Evolutionary conservation across 2,797 vertebrate species (phyloP).

Genomic region (Australoheros facetus): DNA sequence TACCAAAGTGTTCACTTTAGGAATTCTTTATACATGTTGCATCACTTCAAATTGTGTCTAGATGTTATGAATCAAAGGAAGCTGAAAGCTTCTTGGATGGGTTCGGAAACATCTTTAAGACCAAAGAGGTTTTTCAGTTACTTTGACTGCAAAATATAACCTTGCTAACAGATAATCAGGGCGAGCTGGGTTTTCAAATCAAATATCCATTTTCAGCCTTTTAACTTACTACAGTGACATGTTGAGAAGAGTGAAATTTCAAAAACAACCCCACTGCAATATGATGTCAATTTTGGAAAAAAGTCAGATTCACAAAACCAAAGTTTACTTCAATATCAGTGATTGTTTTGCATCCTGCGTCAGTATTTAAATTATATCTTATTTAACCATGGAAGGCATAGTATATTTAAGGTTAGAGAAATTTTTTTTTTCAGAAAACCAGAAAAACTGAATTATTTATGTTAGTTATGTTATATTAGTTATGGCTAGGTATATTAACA

Average conservation of each 20-base stretch:
- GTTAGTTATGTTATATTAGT: neutral
- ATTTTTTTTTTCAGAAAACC: neutral
- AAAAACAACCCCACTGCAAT: neutral
- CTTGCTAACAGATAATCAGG: neutral
- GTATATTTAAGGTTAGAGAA: neutral
- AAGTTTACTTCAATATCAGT: neutral
- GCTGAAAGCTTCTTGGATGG: slow-evolving; percentile 4
- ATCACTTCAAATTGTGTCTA: slow-evolving; percentile 42
- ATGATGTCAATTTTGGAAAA: neutral
- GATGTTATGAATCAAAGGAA: slow-evolving; percentile 39
- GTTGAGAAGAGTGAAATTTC: neutral
- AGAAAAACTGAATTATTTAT: neutral
- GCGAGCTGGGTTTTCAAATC: neutral
- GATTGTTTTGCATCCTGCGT: neutral
- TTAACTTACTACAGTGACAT: neutral
- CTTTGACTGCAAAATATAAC: slow-evolving; percentile 5
- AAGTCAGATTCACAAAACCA: neutral
- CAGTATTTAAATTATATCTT: neutral
- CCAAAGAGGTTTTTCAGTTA: slow-evolving; percentile 17
- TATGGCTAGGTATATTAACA: fast-evolving
- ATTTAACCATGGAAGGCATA: neutral
- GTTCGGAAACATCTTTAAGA: neutral
- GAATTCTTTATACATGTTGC: slow-evolving; percentile 44
- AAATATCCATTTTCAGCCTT: fast-evolving
- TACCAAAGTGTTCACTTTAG: slow-evolving; percentile 47